Evolutionary conservation across 2,888 invertebrate genomes (phyloP).

Genomic region (Phyto melanocephala): DNA sequence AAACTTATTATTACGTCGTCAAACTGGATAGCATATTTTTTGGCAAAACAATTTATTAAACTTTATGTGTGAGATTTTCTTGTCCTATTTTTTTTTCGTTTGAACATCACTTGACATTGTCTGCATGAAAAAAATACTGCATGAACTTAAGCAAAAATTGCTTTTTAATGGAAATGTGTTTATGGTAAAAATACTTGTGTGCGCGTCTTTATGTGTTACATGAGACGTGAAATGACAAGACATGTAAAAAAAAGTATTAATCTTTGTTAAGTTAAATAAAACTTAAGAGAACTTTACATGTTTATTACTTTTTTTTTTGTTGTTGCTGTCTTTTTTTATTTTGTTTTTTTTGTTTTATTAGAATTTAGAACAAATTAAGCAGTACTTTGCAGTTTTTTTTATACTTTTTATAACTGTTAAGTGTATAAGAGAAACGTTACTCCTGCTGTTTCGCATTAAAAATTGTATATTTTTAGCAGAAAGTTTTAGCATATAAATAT

Average conservation of each 20-base stretch:
- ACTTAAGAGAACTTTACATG: not conserved
- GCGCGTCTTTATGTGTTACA: not conserved
- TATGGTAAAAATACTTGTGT: not conserved
- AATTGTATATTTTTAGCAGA: not conserved
- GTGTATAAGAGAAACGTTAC: not conserved
- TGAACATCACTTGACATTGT: constrained; percentile 43
- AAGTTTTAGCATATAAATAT: not conserved
- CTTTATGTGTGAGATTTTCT: constrained; percentile 35
- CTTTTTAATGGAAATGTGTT: not conserved
- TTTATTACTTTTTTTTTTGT: not conserved
- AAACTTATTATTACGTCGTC: too few relatives aligned
- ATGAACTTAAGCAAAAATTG: not conserved
- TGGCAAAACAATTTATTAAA: constrained; percentile 36
- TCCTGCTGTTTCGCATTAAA: not conserved
- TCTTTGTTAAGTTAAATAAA: not conserved
- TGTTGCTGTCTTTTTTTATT: not conserved
- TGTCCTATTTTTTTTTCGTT: not conserved
- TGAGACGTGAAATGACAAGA: not conserved
- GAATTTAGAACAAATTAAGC: not conserved
- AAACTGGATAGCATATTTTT: not conserved
- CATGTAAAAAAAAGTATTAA: constrained; percentile 4
- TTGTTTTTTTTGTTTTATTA: not conserved
- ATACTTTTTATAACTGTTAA: too few relatives aligned
- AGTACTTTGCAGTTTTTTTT: not conserved
- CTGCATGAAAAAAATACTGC: not conserved